Evolutionary conservation across 1,140 invertebrate genomes (phyloP).

Genomic region (Sesamia nonagrioides): DNA sequence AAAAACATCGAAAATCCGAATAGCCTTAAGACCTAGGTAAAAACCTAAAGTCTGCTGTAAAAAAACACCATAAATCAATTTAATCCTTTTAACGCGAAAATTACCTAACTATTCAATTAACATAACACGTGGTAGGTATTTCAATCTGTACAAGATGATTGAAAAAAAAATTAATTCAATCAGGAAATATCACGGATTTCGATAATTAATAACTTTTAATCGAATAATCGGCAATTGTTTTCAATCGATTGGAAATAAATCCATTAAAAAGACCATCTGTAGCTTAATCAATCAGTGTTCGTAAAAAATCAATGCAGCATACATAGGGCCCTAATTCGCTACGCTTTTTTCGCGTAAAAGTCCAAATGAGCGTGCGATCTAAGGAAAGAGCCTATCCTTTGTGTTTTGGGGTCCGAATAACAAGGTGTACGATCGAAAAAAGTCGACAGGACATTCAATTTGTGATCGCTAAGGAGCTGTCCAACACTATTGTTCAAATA

Average conservation of each 20-base stretch:
- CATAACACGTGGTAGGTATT: neutral
- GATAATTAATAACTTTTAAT: too few species aligned
- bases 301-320: constrained; percentile 62
- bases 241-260: constrained; percentile 9
- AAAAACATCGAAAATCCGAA: neutral
- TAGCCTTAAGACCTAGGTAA: neutral
- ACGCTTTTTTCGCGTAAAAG: constrained; percentile 72
- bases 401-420: constrained; percentile 53
- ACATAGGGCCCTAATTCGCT: constrained; percentile 66
- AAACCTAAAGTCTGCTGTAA: neutral
- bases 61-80: constrained; percentile 12
- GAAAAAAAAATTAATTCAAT: neutral
- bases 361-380: constrained; percentile 28
- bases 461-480: constrained; percentile 70
- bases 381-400: constrained; percentile 42
- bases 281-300: constrained; percentile 17
- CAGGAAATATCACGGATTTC: neutral
- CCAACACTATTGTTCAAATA: constrained; percentile 63
- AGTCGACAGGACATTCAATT: constrained; percentile 72
- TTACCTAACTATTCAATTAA: constrained; percentile 11
- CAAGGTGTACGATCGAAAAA: constrained; percentile 61
- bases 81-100: neutral
- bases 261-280: constrained; percentile 1
- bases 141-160: neutral
- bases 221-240: constrained; percentile 11